Evolutionary conservation across 2,888 invertebrate species (phyloP).

Genomic region (Pharmacophagus antenor): DNA sequence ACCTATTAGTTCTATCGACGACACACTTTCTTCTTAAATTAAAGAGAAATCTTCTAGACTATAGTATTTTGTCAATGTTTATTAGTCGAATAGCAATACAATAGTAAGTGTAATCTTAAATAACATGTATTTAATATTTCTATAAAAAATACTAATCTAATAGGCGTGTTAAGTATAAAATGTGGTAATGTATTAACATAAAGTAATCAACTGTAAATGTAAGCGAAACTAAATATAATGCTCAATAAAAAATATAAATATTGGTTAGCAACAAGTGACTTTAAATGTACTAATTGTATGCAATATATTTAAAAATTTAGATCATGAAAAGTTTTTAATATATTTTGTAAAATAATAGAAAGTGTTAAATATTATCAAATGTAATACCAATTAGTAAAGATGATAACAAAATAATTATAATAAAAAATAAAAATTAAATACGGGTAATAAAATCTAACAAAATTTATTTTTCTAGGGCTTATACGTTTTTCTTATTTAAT

Average conservation of each 20-base stretch:
- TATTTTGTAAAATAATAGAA: constrained; percentile 22
- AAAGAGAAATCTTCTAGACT: constrained; percentile 16
- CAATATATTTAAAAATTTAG: constrained; percentile 17
- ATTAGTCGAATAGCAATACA: constrained; percentile 11
- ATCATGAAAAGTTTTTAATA: constrained; percentile 25
- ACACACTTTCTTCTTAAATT: constrained; percentile 9
- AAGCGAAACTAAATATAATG: constrained; percentile 4
- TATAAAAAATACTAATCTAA: not conserved
- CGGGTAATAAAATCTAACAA: not conserved
- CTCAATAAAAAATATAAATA: constrained; percentile 12
- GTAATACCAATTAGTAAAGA: constrained; percentile 26
- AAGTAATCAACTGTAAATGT: constrained; percentile 7
- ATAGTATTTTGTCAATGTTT: constrained; percentile 20
- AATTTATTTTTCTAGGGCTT: not conserved
- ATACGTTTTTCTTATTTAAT: not conserved
- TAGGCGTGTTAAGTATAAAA: not conserved
- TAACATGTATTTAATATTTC: not conserved
- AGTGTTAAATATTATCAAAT: constrained; percentile 18
- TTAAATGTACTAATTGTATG: constrained; percentile 11
- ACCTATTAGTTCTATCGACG: constrained; percentile 9
- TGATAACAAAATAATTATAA: constrained; percentile 16
- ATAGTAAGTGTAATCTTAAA: constrained; percentile 2
- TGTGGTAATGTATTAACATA: not conserved
- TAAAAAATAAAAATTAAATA: constrained; percentile 8
- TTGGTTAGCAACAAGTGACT: not conserved